phyloP scores from a whole-genome alignment of 2,113 vertebrate genomes.

The Megatriorchis doriae region DNA sequence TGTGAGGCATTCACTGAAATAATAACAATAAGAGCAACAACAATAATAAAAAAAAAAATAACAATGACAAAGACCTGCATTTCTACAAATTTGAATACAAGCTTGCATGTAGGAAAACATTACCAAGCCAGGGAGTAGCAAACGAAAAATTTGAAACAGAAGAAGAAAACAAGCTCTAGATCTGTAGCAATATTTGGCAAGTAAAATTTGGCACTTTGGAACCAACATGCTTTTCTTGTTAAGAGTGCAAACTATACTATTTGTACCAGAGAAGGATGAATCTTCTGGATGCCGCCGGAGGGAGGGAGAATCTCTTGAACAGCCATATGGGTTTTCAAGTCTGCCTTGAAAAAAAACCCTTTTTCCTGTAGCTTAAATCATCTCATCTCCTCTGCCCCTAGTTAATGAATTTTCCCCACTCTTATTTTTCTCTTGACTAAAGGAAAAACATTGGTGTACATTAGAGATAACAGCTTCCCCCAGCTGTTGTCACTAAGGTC shows the following conservation, averaged over 20 bases:
- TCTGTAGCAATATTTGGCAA: conserved; percentile 42
- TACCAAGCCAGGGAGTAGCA: not conserved
- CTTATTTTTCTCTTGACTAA: not conserved
- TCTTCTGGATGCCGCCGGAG: conserved; percentile 15
- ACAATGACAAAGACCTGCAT: not conserved
- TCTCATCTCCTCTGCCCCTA: not conserved
- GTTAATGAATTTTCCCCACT: not conserved
- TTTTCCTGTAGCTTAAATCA: not conserved
- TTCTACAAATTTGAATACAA: not conserved
- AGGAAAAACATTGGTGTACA: not conserved
- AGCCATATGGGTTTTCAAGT: not conserved
- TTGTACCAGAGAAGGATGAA: conserved; percentile 15
- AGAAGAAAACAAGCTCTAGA: not conserved
- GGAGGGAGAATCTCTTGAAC: not conserved
- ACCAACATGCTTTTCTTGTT: conserved; percentile 44
- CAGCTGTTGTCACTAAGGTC: not conserved
- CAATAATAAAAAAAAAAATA: not conserved
- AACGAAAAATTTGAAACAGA: conserved; percentile 9
- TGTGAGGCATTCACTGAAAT: not conserved
- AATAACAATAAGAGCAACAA: not conserved
- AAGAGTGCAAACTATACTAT: not conserved
- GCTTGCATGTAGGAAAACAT: not conserved
- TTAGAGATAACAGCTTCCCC: not conserved
- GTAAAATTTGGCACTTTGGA: conserved; percentile 20
- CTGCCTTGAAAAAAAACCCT: not conserved